Evolutionary conservation across 2,888 invertebrate species (phyloP), one percentile per base, ranked within the genome.

Genomic region (Leptinotarsa peninsularis): DNA sequence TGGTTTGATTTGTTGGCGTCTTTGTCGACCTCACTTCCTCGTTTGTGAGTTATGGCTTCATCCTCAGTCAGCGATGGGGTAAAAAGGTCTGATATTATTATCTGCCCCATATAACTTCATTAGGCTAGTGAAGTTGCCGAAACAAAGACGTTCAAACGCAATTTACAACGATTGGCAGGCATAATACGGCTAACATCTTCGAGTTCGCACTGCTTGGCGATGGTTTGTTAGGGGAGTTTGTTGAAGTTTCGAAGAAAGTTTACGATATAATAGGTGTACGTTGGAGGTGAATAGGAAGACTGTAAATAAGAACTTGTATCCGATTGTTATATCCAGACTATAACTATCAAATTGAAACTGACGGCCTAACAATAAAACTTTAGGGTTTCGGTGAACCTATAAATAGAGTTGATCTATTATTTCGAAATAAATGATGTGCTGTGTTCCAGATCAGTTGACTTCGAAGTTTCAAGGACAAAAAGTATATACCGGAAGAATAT

Each of bases 131-230:
- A 72, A 72, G 70, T 71, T 71, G 70, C 56, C 70, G 72, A 72
- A 76, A 74, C 74, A 70, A 74, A 78, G 74, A 78, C 76, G 72
- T 76, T 74, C 56, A 54, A 71, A 72, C 66, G 71, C 72, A 76
- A 71, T 76, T 78, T 72, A 72, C 70, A 72, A 72, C 72, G 76
- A 74, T 78, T 78, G 78, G 74, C 78, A 78, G 74, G 63, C 72
- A 60, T 72, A 75, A 74, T 74, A 72, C 71, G 66, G 74, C 72
- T 63, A 71, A 49, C 71, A 76, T 63, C 74, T 52, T 67, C 73
- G 63, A 75, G 56, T 73, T 76, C 71, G 50, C 67, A 67, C 63
- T 68, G 23, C 75, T 43, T 63, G 58, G 54, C 54, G 43, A 56
- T 49, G 69, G 54, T 54, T 69, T 69, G 69, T 56, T 33, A 18